A percentile compares a stretch with the other conserved stretches of the same genome.
Evolutionary conservation across 2,888 invertebrate genomes (phyloP).

Genomic region (Drosophila emarginata): DNA sequence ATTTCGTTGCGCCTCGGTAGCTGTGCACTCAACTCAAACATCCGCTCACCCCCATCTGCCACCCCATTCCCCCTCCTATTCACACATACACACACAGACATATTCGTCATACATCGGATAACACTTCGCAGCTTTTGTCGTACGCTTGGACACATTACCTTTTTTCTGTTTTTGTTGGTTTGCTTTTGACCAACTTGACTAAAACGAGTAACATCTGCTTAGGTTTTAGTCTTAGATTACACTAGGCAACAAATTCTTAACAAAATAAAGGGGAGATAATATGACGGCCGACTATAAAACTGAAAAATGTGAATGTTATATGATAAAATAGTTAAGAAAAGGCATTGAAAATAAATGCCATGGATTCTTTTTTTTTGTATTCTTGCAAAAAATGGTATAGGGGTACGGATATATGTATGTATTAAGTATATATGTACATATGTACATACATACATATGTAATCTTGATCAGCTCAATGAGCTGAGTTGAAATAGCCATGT

Average conservation of each 20-base stretch:
- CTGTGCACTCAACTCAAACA: conserved; percentile 75
- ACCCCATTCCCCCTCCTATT: background rate
- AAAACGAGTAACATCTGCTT: conserved; percentile 20
- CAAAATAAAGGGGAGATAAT: background rate
- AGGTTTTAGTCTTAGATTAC: background rate
- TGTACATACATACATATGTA: too few species aligned
- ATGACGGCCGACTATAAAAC: background rate
- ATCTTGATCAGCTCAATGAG: too few species aligned
- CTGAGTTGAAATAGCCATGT: too few species aligned
- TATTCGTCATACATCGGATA: conserved; percentile 42
- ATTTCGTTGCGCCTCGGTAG: conserved; percentile 76
- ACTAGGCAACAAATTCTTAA: conserved; percentile 3
- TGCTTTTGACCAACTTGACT: conserved; percentile 10
- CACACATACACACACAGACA: background rate
- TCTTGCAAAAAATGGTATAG: too few species aligned
- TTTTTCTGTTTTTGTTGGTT: conserved; percentile 1
- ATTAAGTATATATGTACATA: too few species aligned
- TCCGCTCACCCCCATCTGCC: conserved; percentile 52
- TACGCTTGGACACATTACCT: conserved; percentile 22
- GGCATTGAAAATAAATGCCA: too few species aligned
- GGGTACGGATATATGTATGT: too few species aligned
- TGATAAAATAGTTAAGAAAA: too few species aligned
- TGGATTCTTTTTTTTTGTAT: too few species aligned
- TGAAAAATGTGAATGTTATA: too few species aligned
- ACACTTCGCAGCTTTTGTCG: conserved; percentile 20